Evolutionary conservation across 1,140 invertebrate genomes (phyloP).

Genomic region (Berghia stephanieae): DNA sequence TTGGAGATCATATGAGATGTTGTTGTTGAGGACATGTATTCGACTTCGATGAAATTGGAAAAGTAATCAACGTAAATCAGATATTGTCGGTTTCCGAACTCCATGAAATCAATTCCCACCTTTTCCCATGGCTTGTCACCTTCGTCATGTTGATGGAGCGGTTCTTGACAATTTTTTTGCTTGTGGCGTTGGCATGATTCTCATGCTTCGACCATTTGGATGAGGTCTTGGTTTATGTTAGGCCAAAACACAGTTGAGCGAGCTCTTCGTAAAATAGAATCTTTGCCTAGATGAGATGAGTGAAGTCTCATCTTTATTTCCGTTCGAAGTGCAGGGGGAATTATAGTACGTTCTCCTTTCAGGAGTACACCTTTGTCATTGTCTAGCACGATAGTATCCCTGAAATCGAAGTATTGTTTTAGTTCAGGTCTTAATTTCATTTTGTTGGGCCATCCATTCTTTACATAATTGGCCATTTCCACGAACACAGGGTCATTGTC

Average conservation of each 20-base stretch:
- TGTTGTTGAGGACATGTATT: conserved; percentile 30
- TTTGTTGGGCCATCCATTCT: conserved; percentile 36
- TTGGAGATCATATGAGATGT: conserved; percentile 28
- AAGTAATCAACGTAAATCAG: conserved; percentile 44
- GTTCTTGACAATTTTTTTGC: conserved; percentile 30
- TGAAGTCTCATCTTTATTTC: conserved; percentile 57
- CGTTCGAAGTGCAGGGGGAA: conserved; percentile 46
- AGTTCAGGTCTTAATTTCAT: conserved; percentile 4
- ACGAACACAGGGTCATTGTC: conserved; percentile 2
- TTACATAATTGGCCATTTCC: conserved; percentile 8
- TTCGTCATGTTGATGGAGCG: conserved; percentile 37
- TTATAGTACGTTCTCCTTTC: conserved; percentile 50
- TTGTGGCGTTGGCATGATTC: conserved; percentile 37
- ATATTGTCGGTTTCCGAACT: conserved; percentile 39
- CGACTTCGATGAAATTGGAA: conserved; percentile 65
- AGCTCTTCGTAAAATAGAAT: conserved; percentile 43
- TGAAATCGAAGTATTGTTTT: conserved; percentile 36
- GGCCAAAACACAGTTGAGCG: conserved; percentile 48
- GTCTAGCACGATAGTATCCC: conserved; percentile 45
- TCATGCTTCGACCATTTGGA: conserved; percentile 38
- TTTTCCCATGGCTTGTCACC: conserved; percentile 47
- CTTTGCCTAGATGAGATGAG: conserved; percentile 53
- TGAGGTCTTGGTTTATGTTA: conserved; percentile 42
- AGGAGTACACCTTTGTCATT: conserved; percentile 52
- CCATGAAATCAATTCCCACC: conserved; percentile 45